Conservation (phyloP, 2,113 vertebrate genomes). For the Otus sunia region DNA sequence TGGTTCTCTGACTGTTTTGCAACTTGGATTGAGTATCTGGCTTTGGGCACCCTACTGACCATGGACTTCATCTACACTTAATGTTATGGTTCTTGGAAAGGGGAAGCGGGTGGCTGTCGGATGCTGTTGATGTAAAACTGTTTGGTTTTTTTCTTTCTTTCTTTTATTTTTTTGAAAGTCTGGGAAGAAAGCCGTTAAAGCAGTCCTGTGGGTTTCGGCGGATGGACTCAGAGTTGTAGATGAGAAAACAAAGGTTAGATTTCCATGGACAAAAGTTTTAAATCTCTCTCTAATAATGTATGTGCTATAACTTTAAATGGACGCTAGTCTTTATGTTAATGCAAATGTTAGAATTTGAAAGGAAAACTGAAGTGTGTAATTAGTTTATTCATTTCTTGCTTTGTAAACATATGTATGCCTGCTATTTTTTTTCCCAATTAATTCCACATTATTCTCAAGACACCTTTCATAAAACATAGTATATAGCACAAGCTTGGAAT, state of each 20-base stretch:
- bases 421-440: not conserved
- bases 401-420: not conserved
- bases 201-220: slow-evolving; percentile 96
- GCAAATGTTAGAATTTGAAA: slow-evolving; percentile 5
- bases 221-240: slow-evolving; percentile 97
- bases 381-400: slow-evolving; percentile 32
- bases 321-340: not conserved
- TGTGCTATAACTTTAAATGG: not conserved
- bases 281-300: not conserved
- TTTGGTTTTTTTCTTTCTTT: not conserved
- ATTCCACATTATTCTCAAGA: not conserved
- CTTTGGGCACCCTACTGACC: slow-evolving; percentile 74
- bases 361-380: not conserved
- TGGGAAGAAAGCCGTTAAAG: slow-evolving; percentile 95
- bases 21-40: slow-evolving; percentile 75
- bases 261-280: not conserved
- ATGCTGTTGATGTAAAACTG: slow-evolving; percentile 17
- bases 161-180: slow-evolving; percentile 76
- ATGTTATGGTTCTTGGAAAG: slow-evolving; percentile 68
- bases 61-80: slow-evolving; percentile 71
- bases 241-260: slow-evolving; percentile 97
- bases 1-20: slow-evolving; percentile 73
- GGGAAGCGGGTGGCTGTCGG: slow-evolving; percentile 25
- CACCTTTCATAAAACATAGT: not conserved
- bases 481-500: not conserved